These are phyloP conservation scores for Eilema griseolum DNA, from an alignment of 2,888 invertebrate species.

Conservation along the genomic window DNA sequence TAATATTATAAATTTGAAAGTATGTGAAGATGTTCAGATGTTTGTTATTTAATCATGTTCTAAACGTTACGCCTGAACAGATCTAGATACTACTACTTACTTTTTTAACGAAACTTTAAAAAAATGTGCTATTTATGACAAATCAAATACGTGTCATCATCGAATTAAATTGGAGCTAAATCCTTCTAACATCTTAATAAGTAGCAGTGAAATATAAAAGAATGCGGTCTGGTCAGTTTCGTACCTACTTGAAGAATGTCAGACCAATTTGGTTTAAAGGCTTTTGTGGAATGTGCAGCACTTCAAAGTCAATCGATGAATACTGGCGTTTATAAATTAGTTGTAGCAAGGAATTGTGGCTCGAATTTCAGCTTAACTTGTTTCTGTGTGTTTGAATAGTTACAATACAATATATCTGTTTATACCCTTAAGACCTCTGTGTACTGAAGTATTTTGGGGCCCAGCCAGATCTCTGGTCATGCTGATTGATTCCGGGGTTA, in stretches of 20 bases:
- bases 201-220: conserved; percentile 16
- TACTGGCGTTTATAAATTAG: not conserved
- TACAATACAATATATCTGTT: not conserved
- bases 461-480: too few relatives aligned
- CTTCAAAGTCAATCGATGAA: conserved; percentile 4
- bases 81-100: not conserved
- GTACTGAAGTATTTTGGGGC: too few relatives aligned
- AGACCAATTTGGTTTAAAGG: conserved; percentile 16
- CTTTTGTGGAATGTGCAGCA: conserved; percentile 8
- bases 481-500: too few relatives aligned
- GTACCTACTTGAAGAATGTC: conserved; percentile 13
- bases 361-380: not conserved
- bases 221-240: conserved; percentile 11
- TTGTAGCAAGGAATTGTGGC: not conserved
- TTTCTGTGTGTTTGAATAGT: not conserved
- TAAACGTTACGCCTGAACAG: too few relatives aligned
- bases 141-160: not conserved
- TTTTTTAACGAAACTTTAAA: not conserved
- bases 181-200: conserved; percentile 8
- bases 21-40: too few relatives aligned
- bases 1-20: too few relatives aligned
- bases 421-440: not conserved
- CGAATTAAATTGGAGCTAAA: conserved; percentile 9
- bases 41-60: too few relatives aligned
- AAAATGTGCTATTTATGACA: too few relatives aligned